Evolutionary conservation across 2,797 vertebrate species (phyloP).

Genomic region (Tangara arthus): DNA sequence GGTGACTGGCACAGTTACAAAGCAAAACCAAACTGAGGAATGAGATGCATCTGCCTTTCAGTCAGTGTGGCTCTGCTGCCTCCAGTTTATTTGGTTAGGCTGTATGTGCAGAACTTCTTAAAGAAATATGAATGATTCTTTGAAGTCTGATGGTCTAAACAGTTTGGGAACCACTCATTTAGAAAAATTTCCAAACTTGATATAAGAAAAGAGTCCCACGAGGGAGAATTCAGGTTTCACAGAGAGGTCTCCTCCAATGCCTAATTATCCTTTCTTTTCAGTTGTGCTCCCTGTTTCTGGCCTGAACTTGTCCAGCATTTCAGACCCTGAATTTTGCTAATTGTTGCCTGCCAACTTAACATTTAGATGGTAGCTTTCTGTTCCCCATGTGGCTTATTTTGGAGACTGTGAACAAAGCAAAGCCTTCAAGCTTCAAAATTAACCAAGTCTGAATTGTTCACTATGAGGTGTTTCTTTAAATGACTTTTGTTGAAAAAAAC

Average conservation of each 20-base stretch:
- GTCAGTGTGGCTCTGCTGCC: neutral
- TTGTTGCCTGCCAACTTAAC: neutral
- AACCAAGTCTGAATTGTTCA: neutral
- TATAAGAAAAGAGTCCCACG: neutral
- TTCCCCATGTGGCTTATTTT: neutral
- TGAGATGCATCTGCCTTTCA: neutral
- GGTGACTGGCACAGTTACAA: neutral
- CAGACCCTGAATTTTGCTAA: neutral
- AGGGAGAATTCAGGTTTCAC: neutral
- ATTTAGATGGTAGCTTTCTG: neutral
- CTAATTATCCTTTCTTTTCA: neutral
- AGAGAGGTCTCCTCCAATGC: neutral
- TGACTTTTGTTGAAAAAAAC: neutral
- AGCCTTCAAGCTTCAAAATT: neutral
- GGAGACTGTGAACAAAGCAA: neutral
- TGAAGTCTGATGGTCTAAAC: neutral
- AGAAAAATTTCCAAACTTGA: neutral
- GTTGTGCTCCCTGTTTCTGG: neutral
- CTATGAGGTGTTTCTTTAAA: neutral
- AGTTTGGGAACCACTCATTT: neutral
- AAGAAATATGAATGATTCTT: neutral
- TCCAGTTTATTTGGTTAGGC: neutral
- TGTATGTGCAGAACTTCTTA: neutral
- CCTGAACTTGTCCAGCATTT: neutral
- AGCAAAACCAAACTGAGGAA: neutral